These are phyloP conservation scores for Drosophila watanabei DNA, from an alignment of 1,140 invertebrate species.

Conservation along the genomic window DNA sequence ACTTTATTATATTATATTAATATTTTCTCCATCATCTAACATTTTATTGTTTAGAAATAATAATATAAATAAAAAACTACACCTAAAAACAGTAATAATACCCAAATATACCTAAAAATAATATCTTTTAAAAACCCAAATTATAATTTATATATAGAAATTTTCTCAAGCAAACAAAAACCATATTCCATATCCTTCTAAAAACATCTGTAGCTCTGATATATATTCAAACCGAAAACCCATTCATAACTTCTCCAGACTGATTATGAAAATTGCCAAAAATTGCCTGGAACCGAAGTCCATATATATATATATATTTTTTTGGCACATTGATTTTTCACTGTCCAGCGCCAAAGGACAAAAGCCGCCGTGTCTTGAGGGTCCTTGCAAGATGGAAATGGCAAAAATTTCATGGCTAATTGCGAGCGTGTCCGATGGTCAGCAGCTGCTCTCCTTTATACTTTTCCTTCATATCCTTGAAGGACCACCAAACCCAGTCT, in stretches of 20 bases:
- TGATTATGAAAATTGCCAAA: constrained; percentile 39
- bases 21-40: too few species aligned
- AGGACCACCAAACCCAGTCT: too few species aligned
- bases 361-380: constrained; percentile 16
- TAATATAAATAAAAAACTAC: too few species aligned
- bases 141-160: not conserved
- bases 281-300: not conserved
- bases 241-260: constrained; percentile 35
- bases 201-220: not conserved
- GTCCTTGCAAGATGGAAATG: constrained; percentile 61
- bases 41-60: too few species aligned
- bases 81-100: too few species aligned
- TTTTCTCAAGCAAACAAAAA: not conserved
- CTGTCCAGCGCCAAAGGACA: constrained; percentile 47
- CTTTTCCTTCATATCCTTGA: constrained; percentile 1
- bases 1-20: too few species aligned
- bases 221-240: not conserved
- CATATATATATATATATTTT: too few species aligned
- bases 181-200: too few species aligned
- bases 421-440: constrained; percentile 64
- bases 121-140: not conserved
- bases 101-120: too few species aligned
- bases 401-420: constrained; percentile 79
- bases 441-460: constrained; percentile 34
- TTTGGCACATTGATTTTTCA: constrained; percentile 52